Evolutionary conservation across 2,797 vertebrate genomes (phyloP), one percentile per base, ranked within the genome.

Genomic region (Sebastes oblongus): DNA sequence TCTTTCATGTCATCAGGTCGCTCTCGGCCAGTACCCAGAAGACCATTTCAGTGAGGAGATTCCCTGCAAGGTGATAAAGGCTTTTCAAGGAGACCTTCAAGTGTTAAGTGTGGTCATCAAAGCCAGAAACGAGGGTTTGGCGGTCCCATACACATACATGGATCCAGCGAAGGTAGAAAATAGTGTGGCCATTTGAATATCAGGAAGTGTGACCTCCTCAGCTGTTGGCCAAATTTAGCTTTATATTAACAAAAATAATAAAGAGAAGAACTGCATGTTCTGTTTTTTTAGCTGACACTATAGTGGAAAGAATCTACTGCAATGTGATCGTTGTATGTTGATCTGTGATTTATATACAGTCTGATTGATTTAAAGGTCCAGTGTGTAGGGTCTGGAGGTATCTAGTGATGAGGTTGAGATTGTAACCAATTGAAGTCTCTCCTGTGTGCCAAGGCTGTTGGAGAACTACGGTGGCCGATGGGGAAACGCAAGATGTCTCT

Each of bases 121-220:
- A 36, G 5, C 1, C 46, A 86, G 93, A 74, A 94, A 93, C 66
- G 8, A 4, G 1, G 3, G 3, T 2, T 61, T 92, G 62, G 18
- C 67, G 0, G 13, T 91, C 16, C 85, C 89, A 1, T 92, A 93
- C 83, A 87, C 80, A 24, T 92, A 90, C 88, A 5, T 91, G 88
- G 82, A 92, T 75, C 93, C 92, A 73, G 0, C 0, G 0, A 5
- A 3, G 11, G 1, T 93, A 2, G 91, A 92, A 79, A 94, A 92
- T 7, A 94, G 91, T 30, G 90, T 93, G 36, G 83, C 91, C 27
- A 84, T 93, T 73, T 93, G 36, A 91, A 42, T 3, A 30, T 14
- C 8, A 58, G 27, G 12, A 18, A 11, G 3, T 61, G 36, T 46
- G 22, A 80, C 4, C 22, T 67, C 12, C 13, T 66, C 30, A 70